A percentile compares a stretch with the other conserved stretches of the same genome.
These are phyloP conservation scores for Choristoneura rosaceana DNA, from an alignment of 2,888 invertebrate genomes.

Conservation along the genomic window DNA sequence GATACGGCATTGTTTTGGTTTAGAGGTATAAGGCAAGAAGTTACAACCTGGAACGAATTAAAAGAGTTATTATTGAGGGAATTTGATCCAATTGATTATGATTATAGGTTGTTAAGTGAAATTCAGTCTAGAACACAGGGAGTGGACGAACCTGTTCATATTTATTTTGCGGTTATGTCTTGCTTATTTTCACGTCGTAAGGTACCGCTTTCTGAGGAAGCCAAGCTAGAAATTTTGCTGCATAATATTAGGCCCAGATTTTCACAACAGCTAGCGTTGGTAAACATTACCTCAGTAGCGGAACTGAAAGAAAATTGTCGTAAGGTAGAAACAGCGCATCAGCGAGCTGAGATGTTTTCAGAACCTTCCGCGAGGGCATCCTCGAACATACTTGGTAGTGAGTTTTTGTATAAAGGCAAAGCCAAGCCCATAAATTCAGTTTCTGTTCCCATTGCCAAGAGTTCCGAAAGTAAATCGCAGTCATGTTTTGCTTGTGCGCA, in stretches of 20 bases:
- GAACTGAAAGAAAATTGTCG: neutral
- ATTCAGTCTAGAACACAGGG: constrained; percentile 2
- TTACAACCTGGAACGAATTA: no score
- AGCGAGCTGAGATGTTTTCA: neutral
- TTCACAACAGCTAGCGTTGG: neutral
- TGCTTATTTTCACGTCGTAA: neutral
- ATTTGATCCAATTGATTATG: no score
- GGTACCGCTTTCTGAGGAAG: no score
- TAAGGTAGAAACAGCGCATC: neutral
- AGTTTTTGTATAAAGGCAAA: no score
- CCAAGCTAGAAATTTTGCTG: neutral
- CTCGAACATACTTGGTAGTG: no score
- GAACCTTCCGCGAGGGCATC: neutral
- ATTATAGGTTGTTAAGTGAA: no score
- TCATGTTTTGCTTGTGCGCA: no score
- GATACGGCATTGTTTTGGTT: no score
- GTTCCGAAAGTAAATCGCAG: no score
- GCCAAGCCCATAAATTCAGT: neutral
- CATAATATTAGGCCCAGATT: neutral
- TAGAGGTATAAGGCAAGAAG: no score
- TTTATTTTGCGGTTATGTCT: neutral
- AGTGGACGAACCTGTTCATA: neutral
- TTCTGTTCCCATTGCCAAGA: neutral
- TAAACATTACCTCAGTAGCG: no score
- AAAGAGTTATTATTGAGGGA: no score